Base-by-base conservation (phyloP, 2,888 invertebrate genomes). In the Oeneis ivallda region DNA sequence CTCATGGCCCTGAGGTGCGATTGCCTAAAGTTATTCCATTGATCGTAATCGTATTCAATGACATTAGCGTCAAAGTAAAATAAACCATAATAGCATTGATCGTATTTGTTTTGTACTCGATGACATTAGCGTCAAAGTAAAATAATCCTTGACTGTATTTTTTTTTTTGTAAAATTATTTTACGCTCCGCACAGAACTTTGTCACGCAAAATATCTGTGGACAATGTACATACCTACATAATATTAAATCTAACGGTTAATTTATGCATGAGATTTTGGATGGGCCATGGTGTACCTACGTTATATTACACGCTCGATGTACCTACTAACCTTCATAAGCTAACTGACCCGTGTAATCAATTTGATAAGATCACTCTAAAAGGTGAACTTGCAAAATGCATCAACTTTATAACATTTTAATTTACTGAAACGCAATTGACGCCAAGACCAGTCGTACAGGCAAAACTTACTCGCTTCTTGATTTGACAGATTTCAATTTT, bases 191-290 rank as follows among this genome's bases (percentile, higher is more conserved):
- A 13, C 41, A 13, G 2, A 13, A 13, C 41, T 43, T 43, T 13
- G 13, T 43, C 41, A 43, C 41, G 41, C 10, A 43, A 43, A 43
- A 43, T 13, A 13, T 5, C 41, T 43, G 41, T 11, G 26, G 2
- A 53, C 53, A 34, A n/a, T 34, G n/a, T 34, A 11, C 32, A n/a
- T n/a, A 41, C 19, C n/a, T n/a, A n/a, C n/a, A n/a, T n/a, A n/a
- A 19, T 50, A 39, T 49, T 60, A n/a, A 17, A 39, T 13, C 47
- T 47, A 34, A 59, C 45, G 47, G 26, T 32, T 58, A 60, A 56
- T 56, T 62, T 68, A 68, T 65, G 68, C 68, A 68, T 68, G 56
- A 68, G 65, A 62, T 65, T 62, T 62, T 45, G 39, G 53, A 50
- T 26, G 37, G 54, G 11, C 53, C 43, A 61, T 50, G 60, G 56